Evolutionary conservation across 1,140 invertebrate species (phyloP), one percentile per base, ranked within the genome.

Genomic region (Pectinophora gossypiella): DNA sequence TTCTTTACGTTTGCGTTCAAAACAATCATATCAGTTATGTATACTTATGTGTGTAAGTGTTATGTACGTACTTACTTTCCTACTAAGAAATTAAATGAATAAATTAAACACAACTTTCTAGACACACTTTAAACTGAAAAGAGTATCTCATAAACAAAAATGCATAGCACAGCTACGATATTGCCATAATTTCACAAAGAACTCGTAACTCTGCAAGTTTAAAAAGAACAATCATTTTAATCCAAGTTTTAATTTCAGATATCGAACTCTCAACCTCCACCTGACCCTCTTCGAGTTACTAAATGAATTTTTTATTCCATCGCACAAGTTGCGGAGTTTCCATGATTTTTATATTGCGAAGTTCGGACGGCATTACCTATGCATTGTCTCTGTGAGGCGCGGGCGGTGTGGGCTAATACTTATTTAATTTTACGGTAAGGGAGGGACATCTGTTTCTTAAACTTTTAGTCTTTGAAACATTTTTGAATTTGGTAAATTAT

Each of bases 301-400:
- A 40, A 78, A 81, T 81, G 72, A 81, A 81, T 81, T 75, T 68
- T 81, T 81, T 70, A 78, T 81, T 71, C 72, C 47, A 71, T 70
- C 62, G 61, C 19, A 43, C 42, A 76, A 81, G 57, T 78, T 78
- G 49, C 27, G 46, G 61, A 63, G 66, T 71, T 71, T 69, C 62
- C 77, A 81, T 81, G 77, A 81, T 81, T 81, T 79, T 81, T 81
- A 81, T 81, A 77, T 76, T 63, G 68, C 72, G 45, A 76, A 79
- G 64, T 75, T 77, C 67, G 22, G 35, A 42, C 35, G 35, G 51
- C 73, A 77, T 80, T 80, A 77, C 65, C 71, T 73, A 78, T 81
- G 71, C 77, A 73, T 75, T 81, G 72, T 75, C 63, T 69, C 56
- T 13, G 51, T 7, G 19, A 10, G 44, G 48, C 47, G 13, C 27